Conservation (phyloP, 2,797 vertebrate genomes). For the Ctenosaura bakeri region DNA sequence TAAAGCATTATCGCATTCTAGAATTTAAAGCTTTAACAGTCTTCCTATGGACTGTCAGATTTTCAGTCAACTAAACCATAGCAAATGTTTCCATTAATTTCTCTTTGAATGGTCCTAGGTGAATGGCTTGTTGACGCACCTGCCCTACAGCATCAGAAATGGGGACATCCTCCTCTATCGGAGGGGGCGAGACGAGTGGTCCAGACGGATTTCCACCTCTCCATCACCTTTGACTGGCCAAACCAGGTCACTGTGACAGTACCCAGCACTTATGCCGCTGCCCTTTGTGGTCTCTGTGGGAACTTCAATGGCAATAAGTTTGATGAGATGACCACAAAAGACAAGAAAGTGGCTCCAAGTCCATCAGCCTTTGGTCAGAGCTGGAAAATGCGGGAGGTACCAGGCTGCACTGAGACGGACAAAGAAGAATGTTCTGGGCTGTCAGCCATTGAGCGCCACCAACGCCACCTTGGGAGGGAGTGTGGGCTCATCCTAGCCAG, state of each 20-base stretch:
- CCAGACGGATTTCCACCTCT: conserved; percentile 79
- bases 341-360: conserved; percentile 31
- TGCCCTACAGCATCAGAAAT: conserved; percentile 29
- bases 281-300: too few relatives aligned
- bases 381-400: conserved; percentile 76
- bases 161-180: conserved; percentile 70
- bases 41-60: too few relatives aligned
- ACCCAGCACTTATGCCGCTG: conserved; percentile 77
- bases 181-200: conserved; percentile 72
- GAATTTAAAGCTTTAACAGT: too few relatives aligned
- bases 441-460: rapidly evolving
- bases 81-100: too few relatives aligned
- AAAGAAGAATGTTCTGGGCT: conserved; percentile 67
- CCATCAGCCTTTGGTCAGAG: conserved; percentile 73
- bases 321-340: conserved; percentile 78
- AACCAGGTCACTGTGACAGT: conserved; percentile 66
- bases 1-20: too few relatives aligned
- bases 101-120: conserved; percentile 39
- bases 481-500: conserved; percentile 78
- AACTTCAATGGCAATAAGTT: conserved; percentile 68
- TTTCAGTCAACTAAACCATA: too few relatives aligned
- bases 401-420: conserved; percentile 75
- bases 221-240: conserved; percentile 80
- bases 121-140: conserved; percentile 40
- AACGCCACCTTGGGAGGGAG: rapidly evolving